These are phyloP conservation scores for Pseudomyrmex pallidus DNA, from an alignment of 1,140 invertebrate genomes.

Conservation along the genomic window DNA sequence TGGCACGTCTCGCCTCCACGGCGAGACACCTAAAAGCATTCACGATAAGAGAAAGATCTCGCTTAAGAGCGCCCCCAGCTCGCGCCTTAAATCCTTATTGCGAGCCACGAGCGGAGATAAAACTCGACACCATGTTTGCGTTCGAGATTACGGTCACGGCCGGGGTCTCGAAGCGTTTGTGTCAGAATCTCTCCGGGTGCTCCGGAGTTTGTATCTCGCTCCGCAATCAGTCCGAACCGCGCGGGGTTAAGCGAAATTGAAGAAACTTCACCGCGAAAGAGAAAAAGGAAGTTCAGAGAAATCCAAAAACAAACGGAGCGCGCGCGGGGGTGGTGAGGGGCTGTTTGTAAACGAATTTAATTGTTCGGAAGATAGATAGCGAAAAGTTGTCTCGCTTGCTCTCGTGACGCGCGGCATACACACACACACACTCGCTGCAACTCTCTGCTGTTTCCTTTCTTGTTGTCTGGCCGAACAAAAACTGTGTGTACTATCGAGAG, in stretches of 20 bases:
- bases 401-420: slow-evolving; percentile 2
- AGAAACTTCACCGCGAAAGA: slow-evolving; percentile 7
- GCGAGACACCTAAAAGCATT: slow-evolving; percentile 52
- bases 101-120: slow-evolving; percentile 53
- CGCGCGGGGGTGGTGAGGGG: slow-evolving; percentile 21
- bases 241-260: slow-evolving; percentile 62
- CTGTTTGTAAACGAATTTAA: slow-evolving; percentile 64
- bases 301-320: slow-evolving; percentile 55
- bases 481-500: neutral
- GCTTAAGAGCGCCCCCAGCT: slow-evolving; percentile 45
- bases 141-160: slow-evolving; percentile 43
- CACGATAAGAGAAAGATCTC: slow-evolving; percentile 58
- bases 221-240: slow-evolving; percentile 49
- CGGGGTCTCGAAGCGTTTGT: slow-evolving; percentile 22
- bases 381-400: slow-evolving; percentile 61
- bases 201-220: slow-evolving; percentile 39
- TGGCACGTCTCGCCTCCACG: slow-evolving; percentile 11
- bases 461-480: neutral
- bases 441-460: slow-evolving; percentile 3
- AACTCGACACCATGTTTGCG: slow-evolving; percentile 58
- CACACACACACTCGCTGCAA: neutral
- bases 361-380: slow-evolving; percentile 63
- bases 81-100: slow-evolving; percentile 58
- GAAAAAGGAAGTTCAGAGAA: slow-evolving; percentile 4
- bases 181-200: slow-evolving; percentile 17